Base-by-base conservation (phyloP, 2,888 invertebrate genomes). In the Lapara coniferarum region DNA sequence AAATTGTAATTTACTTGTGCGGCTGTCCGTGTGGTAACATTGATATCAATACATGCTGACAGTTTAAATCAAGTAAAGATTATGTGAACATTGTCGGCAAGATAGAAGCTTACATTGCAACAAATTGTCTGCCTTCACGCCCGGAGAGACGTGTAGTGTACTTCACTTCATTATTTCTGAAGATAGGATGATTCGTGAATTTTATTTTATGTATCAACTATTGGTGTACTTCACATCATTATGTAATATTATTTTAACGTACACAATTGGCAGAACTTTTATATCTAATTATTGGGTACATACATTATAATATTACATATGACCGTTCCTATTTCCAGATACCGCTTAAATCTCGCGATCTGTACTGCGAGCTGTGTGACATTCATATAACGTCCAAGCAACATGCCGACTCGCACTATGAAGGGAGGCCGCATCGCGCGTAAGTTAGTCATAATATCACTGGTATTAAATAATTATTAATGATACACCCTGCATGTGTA, bases 351-450 rank as follows among this genome's bases (percentile, higher is more conserved):
- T 74, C 93, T 10, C 89, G 93, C 16, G 89, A 88, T 0, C 73
- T 89, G 73, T 94, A 91, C 76, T 94, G 94, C 74, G 94, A 94
- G 77, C 76, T 94, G 51, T 94, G 94, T 76, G 91, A 94, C 72
- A 88, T 94, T 14, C 85, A 90, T 37, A 93, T 95, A 70, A 94
- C 94, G 3, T 95, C 95, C 0, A 90, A 89, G 73, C 75, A 80
- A 58, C 94, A 94, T 71, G 90, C 94, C 0, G 88, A 92, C 0
- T 89, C 92, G 2, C 95, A 95, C 76, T 90, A 95, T 68, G 75
- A 87, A 3, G 95, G 95, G 30, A 91, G 86, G 71, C 85, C 89
- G 6, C 95, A 95, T 82, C 84, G 86, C 52, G 75, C 90, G 93
- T 90, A 86, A 89, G 86, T 81, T 37, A 10, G 10, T 55, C 3